A percentile compares a stretch with the other conserved stretches of the same genome.
Conservation (phyloP, 2,888 invertebrate genomes). For the Sarcophaga rosellei region DNA sequence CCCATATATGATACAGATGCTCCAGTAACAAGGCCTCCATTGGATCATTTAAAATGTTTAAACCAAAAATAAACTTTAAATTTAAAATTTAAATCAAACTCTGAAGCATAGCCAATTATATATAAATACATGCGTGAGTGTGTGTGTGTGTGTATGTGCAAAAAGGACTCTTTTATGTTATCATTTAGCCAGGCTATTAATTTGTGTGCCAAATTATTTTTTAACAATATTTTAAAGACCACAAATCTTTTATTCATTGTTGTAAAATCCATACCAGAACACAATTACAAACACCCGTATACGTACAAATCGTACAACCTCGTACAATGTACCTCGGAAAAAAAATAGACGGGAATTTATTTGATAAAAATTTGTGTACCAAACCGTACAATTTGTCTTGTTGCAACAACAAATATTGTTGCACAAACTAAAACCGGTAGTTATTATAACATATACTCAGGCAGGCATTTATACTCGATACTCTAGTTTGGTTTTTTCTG, state of each 20-base stretch:
- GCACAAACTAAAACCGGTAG: conserved; percentile 68
- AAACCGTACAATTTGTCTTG: conserved; percentile 62
- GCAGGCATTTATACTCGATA: background rate
- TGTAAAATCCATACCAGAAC: background rate
- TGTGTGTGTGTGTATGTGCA: too few relatives aligned
- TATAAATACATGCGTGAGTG: background rate
- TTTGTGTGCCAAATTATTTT: conserved; percentile 58
- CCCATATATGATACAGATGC: too few relatives aligned
- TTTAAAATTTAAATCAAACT: conserved; percentile 10
- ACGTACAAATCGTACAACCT: background rate
- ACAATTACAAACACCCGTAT: conserved; percentile 3
- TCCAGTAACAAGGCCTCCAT: too few relatives aligned
- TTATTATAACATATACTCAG: conserved; percentile 61
- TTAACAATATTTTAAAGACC: conserved; percentile 63
- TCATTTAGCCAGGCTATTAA: conserved; percentile 38
- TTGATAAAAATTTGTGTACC: conserved; percentile 51
- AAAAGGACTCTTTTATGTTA: conserved; percentile 3
- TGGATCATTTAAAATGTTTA: too few relatives aligned
- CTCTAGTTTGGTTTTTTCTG: too few relatives aligned
- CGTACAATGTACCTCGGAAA: background rate
- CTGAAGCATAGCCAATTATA: conserved; percentile 20
- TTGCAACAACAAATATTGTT: conserved; percentile 56
- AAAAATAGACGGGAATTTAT: conserved; percentile 5
- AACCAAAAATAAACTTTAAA: too few relatives aligned
- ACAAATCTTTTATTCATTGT: conserved; percentile 60